A percentile compares a stretch with the other conserved stretches of the same genome.
phyloP scores from a whole-genome alignment of 2,797 vertebrate genomes.

The Acomys russatus region DNA sequence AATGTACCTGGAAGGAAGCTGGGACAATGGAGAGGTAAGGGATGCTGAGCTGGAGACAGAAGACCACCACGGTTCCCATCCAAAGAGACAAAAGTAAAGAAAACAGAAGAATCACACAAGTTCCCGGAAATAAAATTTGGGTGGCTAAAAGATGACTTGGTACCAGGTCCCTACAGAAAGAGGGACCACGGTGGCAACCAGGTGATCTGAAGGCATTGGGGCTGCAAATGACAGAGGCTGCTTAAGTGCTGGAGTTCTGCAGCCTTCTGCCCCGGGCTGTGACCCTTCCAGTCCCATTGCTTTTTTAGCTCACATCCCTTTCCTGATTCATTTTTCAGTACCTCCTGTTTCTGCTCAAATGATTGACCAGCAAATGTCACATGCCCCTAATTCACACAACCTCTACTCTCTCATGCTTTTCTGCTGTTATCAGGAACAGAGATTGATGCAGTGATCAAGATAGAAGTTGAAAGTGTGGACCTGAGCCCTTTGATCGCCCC shows the following conservation, averaged over 20 bases:
- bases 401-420: neutral
- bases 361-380: neutral
- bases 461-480: neutral
- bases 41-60: neutral
- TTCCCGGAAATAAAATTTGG: neutral
- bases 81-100: neutral
- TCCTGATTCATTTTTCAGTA: conserved; percentile 3
- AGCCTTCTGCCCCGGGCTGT: neutral
- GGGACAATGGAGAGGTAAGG: neutral
- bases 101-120: neutral
- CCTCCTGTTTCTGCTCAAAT: neutral
- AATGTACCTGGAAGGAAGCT: neutral
- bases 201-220: neutral
- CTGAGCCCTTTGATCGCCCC: too few species aligned
- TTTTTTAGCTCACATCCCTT: neutral
- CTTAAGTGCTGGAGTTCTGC: too few species aligned
- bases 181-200: neutral
- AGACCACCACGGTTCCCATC: neutral
- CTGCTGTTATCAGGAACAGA: neutral
- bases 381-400: neutral
- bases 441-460: neutral
- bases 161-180: neutral
- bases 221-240: neutral
- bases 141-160: neutral
- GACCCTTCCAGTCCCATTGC: neutral